phyloP scores from a whole-genome alignment of 1,140 invertebrate species.

The Teleogryllus occipitalis region DNA sequence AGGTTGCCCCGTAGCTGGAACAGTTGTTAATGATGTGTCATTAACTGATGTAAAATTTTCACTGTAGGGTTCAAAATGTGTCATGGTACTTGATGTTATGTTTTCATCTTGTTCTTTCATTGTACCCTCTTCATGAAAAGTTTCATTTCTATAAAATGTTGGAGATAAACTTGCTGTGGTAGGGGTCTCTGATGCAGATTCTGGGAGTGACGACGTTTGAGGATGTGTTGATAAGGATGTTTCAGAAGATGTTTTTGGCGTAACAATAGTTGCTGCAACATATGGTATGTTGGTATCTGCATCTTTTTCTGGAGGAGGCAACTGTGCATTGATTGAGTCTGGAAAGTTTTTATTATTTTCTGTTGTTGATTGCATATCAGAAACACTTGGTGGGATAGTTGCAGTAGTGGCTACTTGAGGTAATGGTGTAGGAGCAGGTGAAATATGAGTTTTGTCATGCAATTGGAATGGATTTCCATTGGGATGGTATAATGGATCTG shows the following conservation, averaged over 20 bases:
- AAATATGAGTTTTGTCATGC: neutral
- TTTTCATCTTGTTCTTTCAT: no score
- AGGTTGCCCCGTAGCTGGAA: neutral
- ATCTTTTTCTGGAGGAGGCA: constrained; percentile 28
- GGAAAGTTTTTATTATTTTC: constrained; percentile 20
- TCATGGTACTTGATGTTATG: no score
- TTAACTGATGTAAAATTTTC: no score
- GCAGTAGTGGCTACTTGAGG: neutral
- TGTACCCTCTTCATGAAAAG: no score
- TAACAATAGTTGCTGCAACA: constrained; percentile 26
- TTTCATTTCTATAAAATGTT: no score
- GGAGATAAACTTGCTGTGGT: no score
- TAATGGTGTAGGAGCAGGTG: neutral
- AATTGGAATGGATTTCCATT: constrained; percentile 4
- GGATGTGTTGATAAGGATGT: neutral
- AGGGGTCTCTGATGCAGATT: no score
- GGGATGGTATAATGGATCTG: constrained; percentile 27
- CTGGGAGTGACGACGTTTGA: constrained; percentile 17
- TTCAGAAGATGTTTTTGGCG: constrained; percentile 1
- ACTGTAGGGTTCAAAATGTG: no score
- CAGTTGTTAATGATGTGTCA: neutral
- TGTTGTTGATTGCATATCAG: neutral
- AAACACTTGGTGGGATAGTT: neutral
- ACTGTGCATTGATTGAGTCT: constrained; percentile 32
- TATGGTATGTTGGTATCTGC: constrained; percentile 29